Evolutionary conservation across 2,888 invertebrate genomes (phyloP).

Genomic region (Cancer borealis): DNA sequence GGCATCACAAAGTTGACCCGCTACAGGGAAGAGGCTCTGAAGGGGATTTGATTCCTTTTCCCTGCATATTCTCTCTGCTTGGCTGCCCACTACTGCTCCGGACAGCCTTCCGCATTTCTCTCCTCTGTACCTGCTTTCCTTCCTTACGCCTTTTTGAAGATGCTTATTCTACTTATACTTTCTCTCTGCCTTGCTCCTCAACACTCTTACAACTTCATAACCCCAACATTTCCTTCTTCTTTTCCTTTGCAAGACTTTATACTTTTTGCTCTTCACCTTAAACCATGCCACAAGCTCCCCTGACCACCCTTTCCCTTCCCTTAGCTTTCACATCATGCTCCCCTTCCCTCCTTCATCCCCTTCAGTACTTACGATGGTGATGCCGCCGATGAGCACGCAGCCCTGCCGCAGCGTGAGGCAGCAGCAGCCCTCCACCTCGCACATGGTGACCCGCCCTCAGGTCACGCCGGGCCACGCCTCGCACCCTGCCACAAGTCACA

Average conservation of each 20-base stretch:
- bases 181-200: not conserved
- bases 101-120: not conserved
- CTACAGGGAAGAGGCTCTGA: no score
- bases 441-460: conserved; percentile 61
- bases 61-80: not conserved
- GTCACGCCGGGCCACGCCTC: conserved; percentile 59
- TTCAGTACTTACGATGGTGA: conserved; percentile 65
- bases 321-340: not conserved
- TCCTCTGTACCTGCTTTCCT: not conserved
- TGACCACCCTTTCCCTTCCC: not conserved
- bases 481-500: not conserved
- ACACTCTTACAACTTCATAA: no score
- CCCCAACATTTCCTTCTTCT: no score
- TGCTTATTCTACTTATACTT: not conserved
- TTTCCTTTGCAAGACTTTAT: no score
- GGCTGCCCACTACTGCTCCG: not conserved
- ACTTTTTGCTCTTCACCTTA: no score
- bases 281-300: not conserved
- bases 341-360: not conserved
- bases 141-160: not conserved
- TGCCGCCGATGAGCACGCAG: conserved; percentile 67
- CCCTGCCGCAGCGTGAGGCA: conserved; percentile 67
- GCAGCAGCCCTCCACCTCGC: conserved; percentile 67
- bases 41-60: not conserved
- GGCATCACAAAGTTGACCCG: no score